Percentiles rank a stretch among this genome's conserved stretches.
Evolutionary conservation across 2,888 invertebrate species (phyloP).

Genomic region (Erebia ligea): DNA sequence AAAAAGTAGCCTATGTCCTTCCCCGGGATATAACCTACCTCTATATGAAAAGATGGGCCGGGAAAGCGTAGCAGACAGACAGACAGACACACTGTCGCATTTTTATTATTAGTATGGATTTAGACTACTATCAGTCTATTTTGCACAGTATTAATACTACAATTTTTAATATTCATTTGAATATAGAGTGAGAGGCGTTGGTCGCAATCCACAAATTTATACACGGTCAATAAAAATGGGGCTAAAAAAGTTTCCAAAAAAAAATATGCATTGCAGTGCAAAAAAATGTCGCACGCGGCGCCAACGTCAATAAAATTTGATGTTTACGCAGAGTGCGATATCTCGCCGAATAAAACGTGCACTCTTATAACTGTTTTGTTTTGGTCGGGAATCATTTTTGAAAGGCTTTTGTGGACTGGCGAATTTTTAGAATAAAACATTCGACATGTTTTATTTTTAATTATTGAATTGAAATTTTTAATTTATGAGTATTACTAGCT

Average conservation of each 20-base stretch:
- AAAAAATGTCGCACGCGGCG: slow-evolving; percentile 59
- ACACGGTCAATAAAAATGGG: slow-evolving; percentile 41
- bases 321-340: slow-evolving; percentile 69
- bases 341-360: slow-evolving; percentile 61
- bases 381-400: slow-evolving; percentile 58
- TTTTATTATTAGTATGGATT: neutral
- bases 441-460: neutral
- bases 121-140: neutral
- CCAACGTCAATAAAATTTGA: slow-evolving; percentile 74
- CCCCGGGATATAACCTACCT: too few species aligned
- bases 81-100: neutral
- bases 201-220: slow-evolving; percentile 37
- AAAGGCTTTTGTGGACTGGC: slow-evolving; percentile 40
- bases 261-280: slow-evolving; percentile 54
- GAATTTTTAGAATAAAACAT: neutral
- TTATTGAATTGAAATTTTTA: neutral
- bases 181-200: slow-evolving; percentile 28
- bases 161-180: slow-evolving; percentile 25
- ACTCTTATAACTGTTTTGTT: slow-evolving; percentile 54
- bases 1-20: too few species aligned
- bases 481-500: too few species aligned
- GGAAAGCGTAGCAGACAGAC: too few species aligned
- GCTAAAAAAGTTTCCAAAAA: slow-evolving; percentile 37
- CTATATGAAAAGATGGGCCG: too few species aligned
- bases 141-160: neutral